Evolutionary conservation across 2,888 invertebrate species (phyloP).

Genomic region (Cryptus armator): DNA sequence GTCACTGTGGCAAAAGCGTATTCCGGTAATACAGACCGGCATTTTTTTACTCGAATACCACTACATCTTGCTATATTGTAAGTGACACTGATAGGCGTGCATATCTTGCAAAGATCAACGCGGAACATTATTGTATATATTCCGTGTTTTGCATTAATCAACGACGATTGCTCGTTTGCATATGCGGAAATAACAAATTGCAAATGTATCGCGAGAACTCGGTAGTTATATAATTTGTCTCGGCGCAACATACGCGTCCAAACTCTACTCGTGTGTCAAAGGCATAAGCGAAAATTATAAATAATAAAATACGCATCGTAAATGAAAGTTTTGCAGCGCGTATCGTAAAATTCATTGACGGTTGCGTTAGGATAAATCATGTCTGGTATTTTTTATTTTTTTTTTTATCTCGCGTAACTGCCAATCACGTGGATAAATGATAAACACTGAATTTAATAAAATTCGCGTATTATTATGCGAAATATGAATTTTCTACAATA

Average conservation of each 20-base stretch:
- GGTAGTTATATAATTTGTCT: not conserved
- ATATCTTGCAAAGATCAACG: not conserved
- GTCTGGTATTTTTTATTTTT: not conserved
- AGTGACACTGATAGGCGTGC: constrained; percentile 39
- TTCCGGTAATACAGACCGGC: not conserved
- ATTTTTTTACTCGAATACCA: constrained; percentile 5
- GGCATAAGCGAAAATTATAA: not conserved
- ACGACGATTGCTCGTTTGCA: not conserved
- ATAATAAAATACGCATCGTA: not conserved
- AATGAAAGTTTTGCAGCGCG: not conserved
- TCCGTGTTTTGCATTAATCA: constrained; percentile 8
- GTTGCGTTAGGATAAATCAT: not conserved
- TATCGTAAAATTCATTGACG: not conserved
- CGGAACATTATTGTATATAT: not conserved
- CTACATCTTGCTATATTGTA: not conserved
- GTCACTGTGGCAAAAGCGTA: not conserved
- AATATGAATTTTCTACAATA: too few species aligned
- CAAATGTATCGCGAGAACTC: not conserved
- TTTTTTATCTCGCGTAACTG: not conserved
- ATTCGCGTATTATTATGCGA: not conserved
- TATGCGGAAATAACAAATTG: constrained; percentile 4
- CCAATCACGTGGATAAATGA: not conserved
- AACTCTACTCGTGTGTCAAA: not conserved
- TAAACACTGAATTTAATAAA: not conserved
- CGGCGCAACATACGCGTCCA: not conserved